phyloP scores from a whole-genome alignment of 2,797 vertebrate genomes.

The Poeciliopsis gracilis region DNA sequence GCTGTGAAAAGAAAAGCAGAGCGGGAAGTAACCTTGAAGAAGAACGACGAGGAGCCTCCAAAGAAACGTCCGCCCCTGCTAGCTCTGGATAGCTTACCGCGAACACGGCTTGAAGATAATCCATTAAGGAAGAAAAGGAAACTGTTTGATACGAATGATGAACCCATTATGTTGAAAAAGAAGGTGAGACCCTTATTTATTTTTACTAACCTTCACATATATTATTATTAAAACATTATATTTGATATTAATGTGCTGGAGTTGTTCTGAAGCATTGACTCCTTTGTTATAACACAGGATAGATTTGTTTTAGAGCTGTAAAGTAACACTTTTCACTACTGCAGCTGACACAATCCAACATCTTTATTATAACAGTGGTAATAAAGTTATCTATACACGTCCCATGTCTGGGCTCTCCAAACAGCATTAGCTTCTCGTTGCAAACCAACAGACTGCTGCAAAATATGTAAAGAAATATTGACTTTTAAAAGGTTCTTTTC shows the following conservation, averaged over 20 bases:
- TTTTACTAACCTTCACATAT: background rate
- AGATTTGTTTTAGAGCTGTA: background rate
- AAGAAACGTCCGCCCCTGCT: conserved; percentile 82
- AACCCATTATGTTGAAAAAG: conserved; percentile 86
- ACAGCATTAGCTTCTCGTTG: too few relatives aligned
- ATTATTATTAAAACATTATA: background rate
- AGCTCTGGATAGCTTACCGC: conserved; percentile 79
- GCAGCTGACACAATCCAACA: background rate
- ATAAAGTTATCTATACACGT: background rate
- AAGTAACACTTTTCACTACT: background rate
- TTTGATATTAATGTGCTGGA: background rate
- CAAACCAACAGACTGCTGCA: background rate
- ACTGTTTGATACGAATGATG: conserved; percentile 89
- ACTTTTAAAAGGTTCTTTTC: too few relatives aligned
- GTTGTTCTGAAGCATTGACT: background rate
- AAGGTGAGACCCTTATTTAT: conserved; percentile 74
- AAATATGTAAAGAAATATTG: background rate
- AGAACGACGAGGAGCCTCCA: conserved; percentile 84
- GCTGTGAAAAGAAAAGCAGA: conserved; percentile 82
- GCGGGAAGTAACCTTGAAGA: conserved; percentile 86
- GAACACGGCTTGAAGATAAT: conserved; percentile 83
- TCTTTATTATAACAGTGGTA: background rate
- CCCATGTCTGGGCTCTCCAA: too few relatives aligned
- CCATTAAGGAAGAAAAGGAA: conserved; percentile 92
- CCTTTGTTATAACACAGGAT: background rate